Evolutionary conservation across 2,113 vertebrate genomes (phyloP), one percentile per base, ranked within the genome.

Genomic region (Dasyornis broadbenti): DNA sequence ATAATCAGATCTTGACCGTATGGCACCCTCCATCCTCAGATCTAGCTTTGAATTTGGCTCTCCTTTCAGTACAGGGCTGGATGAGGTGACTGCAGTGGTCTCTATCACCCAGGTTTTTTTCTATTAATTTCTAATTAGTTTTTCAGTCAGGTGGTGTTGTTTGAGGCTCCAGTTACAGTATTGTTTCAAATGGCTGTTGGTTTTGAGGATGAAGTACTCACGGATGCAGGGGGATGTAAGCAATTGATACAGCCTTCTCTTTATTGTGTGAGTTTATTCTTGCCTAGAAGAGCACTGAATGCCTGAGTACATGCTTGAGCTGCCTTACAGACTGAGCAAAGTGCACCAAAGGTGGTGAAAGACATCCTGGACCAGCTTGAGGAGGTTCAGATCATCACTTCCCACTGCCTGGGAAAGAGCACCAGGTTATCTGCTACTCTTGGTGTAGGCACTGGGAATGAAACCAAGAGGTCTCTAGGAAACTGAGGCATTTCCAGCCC

Each of bases 401-500:
- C 59, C 70, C 56, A 57, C 68, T 81, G 54, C 35, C 42, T 86
- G 47, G 45, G 64, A 73, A 92, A 64, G 68, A 64, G 35, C 4
- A 45, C 14, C 47, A 59, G 56, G 26, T 83, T 77, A 56, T 70
- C 80, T 95, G 52, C 52, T 90, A 20, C 82, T 80, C 53, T 82
- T 40, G 47, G 9, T 76, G 53, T 47, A 92, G 35, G 47, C 35
- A 77, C 40, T 52, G 60, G 54, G 60, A 81, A 27, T 30, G 35
- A 92, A 92, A 85, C 50, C 42, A 88, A 95, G 76, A 65, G 64
- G 71, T 90, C 30, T 90, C 76, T 66, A 96, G 71, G 86, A 97
- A 96, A 94, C 90, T 78, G 65, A 92, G 89, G 92, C 76, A 89
- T 86, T 93, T 97, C 71, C 86, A 94, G 47, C 89, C 91, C 64